Conservation (phyloP, 1,140 invertebrate genomes). For the Sminthurides bifidus region DNA sequence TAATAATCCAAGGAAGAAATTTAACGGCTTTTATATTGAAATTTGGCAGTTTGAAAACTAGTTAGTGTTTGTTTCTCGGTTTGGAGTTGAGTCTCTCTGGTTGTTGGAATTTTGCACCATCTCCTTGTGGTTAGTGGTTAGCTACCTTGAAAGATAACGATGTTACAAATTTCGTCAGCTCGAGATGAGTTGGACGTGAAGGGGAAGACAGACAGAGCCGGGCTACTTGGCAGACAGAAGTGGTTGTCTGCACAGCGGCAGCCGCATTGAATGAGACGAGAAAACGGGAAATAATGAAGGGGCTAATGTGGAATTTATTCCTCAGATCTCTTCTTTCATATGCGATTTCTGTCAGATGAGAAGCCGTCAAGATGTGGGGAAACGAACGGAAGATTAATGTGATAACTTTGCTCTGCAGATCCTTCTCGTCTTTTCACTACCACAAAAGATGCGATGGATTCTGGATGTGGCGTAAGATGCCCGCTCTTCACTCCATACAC, state of each 20-base stretch:
- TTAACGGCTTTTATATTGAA: too few relatives aligned
- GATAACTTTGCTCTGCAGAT: conserved; percentile 25
- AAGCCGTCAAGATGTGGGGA: conserved; percentile 33
- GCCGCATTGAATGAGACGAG: conserved; percentile 15
- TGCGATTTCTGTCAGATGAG: conserved; percentile 16
- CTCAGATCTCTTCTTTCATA: conserved; percentile 17
- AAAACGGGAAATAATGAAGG: conserved; percentile 27
- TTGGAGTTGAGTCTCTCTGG: not conserved
- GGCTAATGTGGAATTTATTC: conserved; percentile 28
- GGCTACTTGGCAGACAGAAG: too few relatives aligned
- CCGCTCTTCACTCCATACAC: not conserved
- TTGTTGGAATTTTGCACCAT: too few relatives aligned
- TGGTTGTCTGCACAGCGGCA: not conserved
- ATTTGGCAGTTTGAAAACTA: too few relatives aligned
- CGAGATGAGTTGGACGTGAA: conserved; percentile 11
- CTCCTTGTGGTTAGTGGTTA: not conserved
- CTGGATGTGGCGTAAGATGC: not conserved
- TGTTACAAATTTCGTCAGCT: not conserved
- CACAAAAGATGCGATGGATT: not conserved
- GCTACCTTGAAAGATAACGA: not conserved
- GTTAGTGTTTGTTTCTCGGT: too few relatives aligned
- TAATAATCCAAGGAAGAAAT: too few relatives aligned
- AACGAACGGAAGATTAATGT: conserved; percentile 33
- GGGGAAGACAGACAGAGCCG: too few relatives aligned
- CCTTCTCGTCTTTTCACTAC: not conserved